A percentile compares a stretch with the other conserved stretches of the same genome.
These are phyloP conservation scores for Drosophila nannoptera DNA, from an alignment of 1,140 invertebrate species.

Conservation along the genomic window DNA sequence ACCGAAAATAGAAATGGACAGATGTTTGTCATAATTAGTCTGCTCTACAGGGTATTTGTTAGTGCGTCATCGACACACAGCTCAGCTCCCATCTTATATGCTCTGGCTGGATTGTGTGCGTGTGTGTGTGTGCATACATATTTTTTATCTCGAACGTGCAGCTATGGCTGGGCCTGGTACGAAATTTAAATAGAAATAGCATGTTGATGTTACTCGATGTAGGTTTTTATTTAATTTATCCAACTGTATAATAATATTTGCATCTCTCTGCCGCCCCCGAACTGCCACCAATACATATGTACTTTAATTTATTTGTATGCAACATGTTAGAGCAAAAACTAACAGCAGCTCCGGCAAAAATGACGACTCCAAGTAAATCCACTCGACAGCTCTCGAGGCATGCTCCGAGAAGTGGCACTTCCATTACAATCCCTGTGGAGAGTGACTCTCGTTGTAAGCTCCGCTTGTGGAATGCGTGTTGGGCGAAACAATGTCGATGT, in stretches of 20 bases:
- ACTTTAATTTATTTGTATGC: constrained; percentile 64
- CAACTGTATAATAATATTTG: constrained; percentile 11
- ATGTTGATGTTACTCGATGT: constrained; percentile 73
- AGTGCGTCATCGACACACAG: neutral
- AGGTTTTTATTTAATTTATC: constrained; percentile 74
- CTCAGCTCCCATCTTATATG: constrained; percentile 26
- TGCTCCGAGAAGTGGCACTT: constrained; percentile 31
- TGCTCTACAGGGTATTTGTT: neutral
- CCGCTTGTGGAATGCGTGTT: constrained; percentile 35
- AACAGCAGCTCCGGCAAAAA: constrained; percentile 16
- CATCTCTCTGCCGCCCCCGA: neutral
- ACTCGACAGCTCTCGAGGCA: constrained; percentile 35
- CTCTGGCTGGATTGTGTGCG: constrained; percentile 1
- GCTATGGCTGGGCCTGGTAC: constrained; percentile 54
- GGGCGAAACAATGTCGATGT: constrained; percentile 42
- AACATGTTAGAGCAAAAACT: constrained; percentile 25
- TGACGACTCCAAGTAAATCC: constrained; percentile 21
- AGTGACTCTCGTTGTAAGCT: constrained; percentile 50
- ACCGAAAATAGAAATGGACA: too few relatives aligned
- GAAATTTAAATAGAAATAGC: constrained; percentile 75
- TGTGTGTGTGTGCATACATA: constrained; percentile 29
- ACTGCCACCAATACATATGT: constrained; percentile 47
- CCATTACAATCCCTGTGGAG: constrained; percentile 32
- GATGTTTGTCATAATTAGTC: neutral
- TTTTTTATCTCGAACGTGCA: constrained; percentile 70